Base-by-base conservation (phyloP, 2,888 invertebrate species). In the Sphaerophoria taeniata region DNA sequence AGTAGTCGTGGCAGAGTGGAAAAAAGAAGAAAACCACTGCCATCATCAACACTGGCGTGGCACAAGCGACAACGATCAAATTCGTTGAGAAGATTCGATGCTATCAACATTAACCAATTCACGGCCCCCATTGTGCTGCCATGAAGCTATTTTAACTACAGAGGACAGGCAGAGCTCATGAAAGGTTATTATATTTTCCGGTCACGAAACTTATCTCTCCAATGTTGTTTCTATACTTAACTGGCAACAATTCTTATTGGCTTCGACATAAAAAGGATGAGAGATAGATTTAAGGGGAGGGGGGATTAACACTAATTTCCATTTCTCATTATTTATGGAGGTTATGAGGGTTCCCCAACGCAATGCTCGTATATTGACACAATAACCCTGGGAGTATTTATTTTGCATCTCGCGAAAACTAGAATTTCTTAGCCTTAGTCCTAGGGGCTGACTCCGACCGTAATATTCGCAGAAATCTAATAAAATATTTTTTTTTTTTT, bases 141-240 rank as follows among this genome's bases (percentile, higher is more conserved):
- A 65, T 75, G 61, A 24, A 24, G 24, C 24, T 24, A 70, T 45
- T 61, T 45, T 45, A 76, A 60, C 60, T 43, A 43, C 11, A 70
- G 63, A 80, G 34, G 34, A 63, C 47, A 63, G 24, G 11, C n/a
- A 24, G 51, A 73, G 61, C 45, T 73, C 69, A 63, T 65, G 51
- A 43, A 70, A 70, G 74, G 74, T 74, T 78, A 78, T 78, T 74
- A 70, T 65, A 83, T 78, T 83, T 74, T 78, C 78, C 58, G 83
- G 83, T 78, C 83, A 83, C 78, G 83, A 78, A 78, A 78, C 69
- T 83, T 83, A 63, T 78, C 58, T 53, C 53, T 31, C 67, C 31
- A 49, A 34, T 16, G 11, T 33, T 4, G 16, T 11, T 14, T 16
- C 31, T 9, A 47, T 16, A 51, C 43, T 16, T 36, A 14, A 9